Percentiles rank a stretch among this genome's conserved stretches.
These are phyloP conservation scores for Hanleya hanleyi DNA, from an alignment of 2,888 invertebrate species.

Conservation along the genomic window DNA sequence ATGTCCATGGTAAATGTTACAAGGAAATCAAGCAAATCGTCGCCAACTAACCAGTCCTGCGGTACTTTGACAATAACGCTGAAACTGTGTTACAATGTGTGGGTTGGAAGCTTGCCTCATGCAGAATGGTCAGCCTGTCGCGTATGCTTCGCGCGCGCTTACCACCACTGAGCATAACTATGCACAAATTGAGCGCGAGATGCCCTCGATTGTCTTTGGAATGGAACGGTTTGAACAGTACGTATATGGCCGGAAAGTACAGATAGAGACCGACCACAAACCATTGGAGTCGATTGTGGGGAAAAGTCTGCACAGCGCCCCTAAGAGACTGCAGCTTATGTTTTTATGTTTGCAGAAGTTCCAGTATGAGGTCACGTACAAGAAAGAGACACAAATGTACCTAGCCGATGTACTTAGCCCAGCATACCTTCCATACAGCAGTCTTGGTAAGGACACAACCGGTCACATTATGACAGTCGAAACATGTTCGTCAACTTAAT, in stretches of 20 bases:
- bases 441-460: no score
- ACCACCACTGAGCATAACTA: slow-evolving; percentile 28
- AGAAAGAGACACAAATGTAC: slow-evolving; percentile 29
- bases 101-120: slow-evolving; percentile 27
- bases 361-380: slow-evolving; percentile 19
- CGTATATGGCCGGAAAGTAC: slow-evolving; percentile 19
- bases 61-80: slow-evolving; percentile 25
- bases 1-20: slow-evolving; percentile 25
- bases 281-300: slow-evolving; percentile 22
- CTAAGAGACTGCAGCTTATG: slow-evolving; percentile 19
- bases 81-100: slow-evolving; percentile 23
- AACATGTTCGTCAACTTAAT: background rate
- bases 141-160: slow-evolving; percentile 33
- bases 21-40: slow-evolving; percentile 20
- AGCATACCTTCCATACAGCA: slow-evolving; percentile 13
- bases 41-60: slow-evolving; percentile 24
- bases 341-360: slow-evolving; percentile 30
- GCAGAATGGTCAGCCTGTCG: slow-evolving; percentile 40
- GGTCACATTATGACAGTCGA: background rate
- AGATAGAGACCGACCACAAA: slow-evolving; percentile 32
- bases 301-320: slow-evolving; percentile 20
- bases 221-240: slow-evolving; percentile 20
- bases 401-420: slow-evolving; percentile 23
- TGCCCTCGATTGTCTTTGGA: background rate
- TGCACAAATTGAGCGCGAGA: slow-evolving; percentile 24